Evolutionary conservation across 2,797 vertebrate species (phyloP).

Genomic region (Buceros bicornis): DNA sequence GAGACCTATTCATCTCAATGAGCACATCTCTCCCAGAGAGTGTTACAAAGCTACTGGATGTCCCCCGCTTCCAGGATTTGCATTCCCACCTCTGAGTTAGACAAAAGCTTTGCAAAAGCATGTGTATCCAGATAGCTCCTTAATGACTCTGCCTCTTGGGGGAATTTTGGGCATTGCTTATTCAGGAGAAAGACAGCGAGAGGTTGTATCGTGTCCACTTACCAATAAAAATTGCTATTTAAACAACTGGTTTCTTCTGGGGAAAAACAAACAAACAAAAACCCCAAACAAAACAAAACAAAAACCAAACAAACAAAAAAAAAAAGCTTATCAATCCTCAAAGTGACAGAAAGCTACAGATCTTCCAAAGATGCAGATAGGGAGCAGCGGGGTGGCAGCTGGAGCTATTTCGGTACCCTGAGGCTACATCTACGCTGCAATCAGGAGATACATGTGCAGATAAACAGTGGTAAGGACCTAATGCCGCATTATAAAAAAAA

Average conservation of each 20-base stretch:
- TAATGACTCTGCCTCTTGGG: constrained; percentile 43
- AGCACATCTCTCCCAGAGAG: constrained; percentile 36
- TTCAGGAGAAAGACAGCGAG: constrained; percentile 22
- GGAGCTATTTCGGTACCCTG: neutral
- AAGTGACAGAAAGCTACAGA: neutral
- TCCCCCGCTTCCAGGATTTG: constrained; percentile 62
- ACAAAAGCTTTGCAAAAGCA: constrained; percentile 58
- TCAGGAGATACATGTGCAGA: neutral
- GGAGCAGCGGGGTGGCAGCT: neutral
- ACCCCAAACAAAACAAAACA: neutral
- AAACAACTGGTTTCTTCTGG: neutral
- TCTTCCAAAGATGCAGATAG: neutral
- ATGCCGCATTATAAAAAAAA: neutral
- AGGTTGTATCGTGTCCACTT: neutral
- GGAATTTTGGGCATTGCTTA: constrained; percentile 39
- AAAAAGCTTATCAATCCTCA: neutral
- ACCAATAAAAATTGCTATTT: constrained; percentile 14
- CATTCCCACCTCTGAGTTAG: constrained; percentile 53
- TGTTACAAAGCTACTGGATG: constrained; percentile 41
- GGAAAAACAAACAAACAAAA: neutral
- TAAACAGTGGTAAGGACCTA: neutral
- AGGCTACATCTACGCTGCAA: neutral
- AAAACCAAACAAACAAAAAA: neutral
- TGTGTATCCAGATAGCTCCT: constrained; percentile 47
- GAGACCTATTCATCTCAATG: constrained; percentile 51